phyloP scores from a whole-genome alignment of 2,888 invertebrate species.

The Junonia oenone region DNA sequence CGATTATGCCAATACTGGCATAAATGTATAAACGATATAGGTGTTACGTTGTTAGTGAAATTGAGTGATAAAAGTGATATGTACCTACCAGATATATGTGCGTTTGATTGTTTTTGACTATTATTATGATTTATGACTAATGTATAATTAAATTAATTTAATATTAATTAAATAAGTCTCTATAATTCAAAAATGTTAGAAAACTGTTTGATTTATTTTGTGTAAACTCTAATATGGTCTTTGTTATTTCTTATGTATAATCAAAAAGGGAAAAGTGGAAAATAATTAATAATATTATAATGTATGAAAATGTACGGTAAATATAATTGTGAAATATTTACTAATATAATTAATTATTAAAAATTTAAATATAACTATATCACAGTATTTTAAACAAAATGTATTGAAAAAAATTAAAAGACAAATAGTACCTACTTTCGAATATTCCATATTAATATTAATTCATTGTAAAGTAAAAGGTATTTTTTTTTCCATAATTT shows the following conservation, averaged over 20 bases:
- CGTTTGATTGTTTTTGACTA: background rate
- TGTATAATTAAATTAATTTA: background rate
- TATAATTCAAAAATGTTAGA: background rate
- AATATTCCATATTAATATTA: too few species aligned
- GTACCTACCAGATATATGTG: constrained; percentile 7
- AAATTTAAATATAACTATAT: background rate
- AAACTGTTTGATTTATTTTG: background rate
- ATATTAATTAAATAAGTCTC: background rate
- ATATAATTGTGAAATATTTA: background rate
- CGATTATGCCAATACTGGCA: background rate
- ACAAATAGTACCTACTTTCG: too few species aligned
- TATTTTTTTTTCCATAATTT: too few species aligned
- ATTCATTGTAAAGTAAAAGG: too few species aligned
- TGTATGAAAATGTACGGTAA: too few species aligned
- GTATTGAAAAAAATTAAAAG: background rate
- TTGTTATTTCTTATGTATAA: too few species aligned
- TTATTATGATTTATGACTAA: background rate
- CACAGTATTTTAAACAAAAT: background rate
- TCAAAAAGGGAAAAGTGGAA: too few species aligned
- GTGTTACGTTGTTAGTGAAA: background rate
- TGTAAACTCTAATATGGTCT: too few species aligned
- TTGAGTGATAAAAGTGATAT: background rate
- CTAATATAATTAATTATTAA: background rate
- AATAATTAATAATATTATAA: too few species aligned
- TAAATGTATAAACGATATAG: background rate